These are phyloP conservation scores for Camptogramma bilineatum DNA, from an alignment of 2,888 invertebrate species.

Conservation along the genomic window DNA sequence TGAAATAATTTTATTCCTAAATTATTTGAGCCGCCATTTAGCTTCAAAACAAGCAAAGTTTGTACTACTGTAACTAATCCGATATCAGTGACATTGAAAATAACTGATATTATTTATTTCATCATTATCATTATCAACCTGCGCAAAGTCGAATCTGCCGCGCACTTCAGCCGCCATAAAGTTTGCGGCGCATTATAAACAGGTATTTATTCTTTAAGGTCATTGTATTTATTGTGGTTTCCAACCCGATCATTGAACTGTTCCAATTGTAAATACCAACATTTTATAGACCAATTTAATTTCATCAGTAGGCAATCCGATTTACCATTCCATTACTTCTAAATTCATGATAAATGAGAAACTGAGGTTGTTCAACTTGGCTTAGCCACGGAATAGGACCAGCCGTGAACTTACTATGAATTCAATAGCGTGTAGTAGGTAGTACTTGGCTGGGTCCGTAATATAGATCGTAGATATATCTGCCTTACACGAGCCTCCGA, in stretches of 20 bases:
- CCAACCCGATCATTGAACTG: background rate
- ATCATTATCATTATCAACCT: too few relatives aligned
- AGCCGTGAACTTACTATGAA: constrained; percentile 6
- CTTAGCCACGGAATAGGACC: constrained; percentile 10
- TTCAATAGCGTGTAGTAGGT: constrained; percentile 1
- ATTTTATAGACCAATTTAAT: constrained; percentile 5
- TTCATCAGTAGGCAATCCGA: constrained; percentile 8
- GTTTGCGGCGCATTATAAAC: too few relatives aligned
- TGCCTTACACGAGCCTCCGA: constrained; percentile 4
- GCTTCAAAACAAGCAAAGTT: too few relatives aligned
- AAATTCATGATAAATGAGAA: constrained; percentile 11
- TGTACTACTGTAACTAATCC: too few relatives aligned
- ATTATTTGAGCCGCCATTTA: too few relatives aligned
- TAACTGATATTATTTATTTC: too few relatives aligned
- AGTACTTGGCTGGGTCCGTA: background rate
- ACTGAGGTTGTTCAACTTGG: constrained; percentile 22
- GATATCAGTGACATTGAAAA: too few relatives aligned
- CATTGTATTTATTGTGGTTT: background rate
- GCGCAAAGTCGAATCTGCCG: too few relatives aligned
- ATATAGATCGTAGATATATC: constrained; percentile 21
- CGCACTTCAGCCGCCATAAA: too few relatives aligned
- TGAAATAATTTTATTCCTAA: background rate
- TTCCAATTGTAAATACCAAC: background rate
- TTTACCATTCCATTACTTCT: constrained; percentile 14
- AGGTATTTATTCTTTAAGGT: too few relatives aligned